Evolutionary conservation across 2,113 vertebrate species (phyloP), one percentile per base, ranked within the genome.

Genomic region (Salvelinus fontinalis): DNA sequence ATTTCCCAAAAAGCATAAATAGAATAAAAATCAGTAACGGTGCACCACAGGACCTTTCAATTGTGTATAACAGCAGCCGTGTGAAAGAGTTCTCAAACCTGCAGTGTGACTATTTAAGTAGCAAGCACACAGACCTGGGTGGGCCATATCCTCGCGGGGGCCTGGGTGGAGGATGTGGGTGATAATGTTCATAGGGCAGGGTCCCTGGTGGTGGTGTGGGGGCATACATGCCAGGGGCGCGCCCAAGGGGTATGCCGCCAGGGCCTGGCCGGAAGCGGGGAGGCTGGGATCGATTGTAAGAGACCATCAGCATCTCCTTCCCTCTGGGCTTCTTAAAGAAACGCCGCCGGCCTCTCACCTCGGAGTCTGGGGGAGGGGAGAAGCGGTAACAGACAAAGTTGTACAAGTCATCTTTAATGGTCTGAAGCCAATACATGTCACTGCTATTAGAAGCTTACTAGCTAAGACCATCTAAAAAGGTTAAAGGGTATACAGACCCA

Each of bases 241-340:
- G 92, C n/a, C 92, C 89, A 0, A 86, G 75, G 44, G 87, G 73
- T 71, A 89, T 49, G 39, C 84, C 81, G 11, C 81, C 83, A 24
- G 81, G 48, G n/a, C n/a, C 39, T 0, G 94, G 93, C 83, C 96
- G 96, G 44, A 97, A 89, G 9, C 95, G 93, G 0, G 95, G 94
- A 0, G 95, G 34, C 16, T 93, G 93, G 1, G 93, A 89, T 57
- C 92, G 86, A 7, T 89, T 92, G 3, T 95, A 98, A 0, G 95
- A 88, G 69, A 95, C 74, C 89, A 96, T 92, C 68, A 95, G 91
- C 34, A 95, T 83, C 54, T 97, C 97, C 67, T 94, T 95, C 20
- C 95, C 96, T 81, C 95, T 95, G 57, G 95, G 87, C 79, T 97
- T 99, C 83, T 95, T 96, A 26, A 96, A 94, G 85, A 96, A 94